Evolutionary conservation across 2,888 invertebrate genomes (phyloP), one percentile per base, ranked within the genome.

Genomic region (Campoplex capitator): DNA sequence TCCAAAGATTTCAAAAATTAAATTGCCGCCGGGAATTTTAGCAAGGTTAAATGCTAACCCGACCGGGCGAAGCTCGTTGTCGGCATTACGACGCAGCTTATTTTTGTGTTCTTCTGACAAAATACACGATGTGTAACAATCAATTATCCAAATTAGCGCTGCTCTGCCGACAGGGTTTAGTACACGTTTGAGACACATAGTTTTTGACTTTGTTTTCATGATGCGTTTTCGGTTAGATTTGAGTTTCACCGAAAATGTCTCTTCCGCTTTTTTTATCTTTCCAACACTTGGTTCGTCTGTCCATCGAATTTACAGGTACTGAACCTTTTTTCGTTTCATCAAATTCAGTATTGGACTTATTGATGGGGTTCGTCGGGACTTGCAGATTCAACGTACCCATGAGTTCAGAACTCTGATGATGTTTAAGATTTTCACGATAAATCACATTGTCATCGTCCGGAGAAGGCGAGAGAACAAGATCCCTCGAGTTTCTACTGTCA

Each of bases 191-290:
- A 7, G 8, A 75, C 38, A 9, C 28, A 45, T 62, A 7, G 1
- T 18, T 45, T 42, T 62, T 32, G 0, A 16, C 16, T 48, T 8
- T 48, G 51, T 77, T 51, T 51, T 9, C 23, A 8, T 16, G 2
- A 45, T 48, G 11, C 1, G 75, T 83, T 45, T 13, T 8, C 35
- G 58, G 88, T 92, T 89, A 92, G 83, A 92, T 92, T 38, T 89
- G 88, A 16, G 92, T 91, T 74, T 92, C 92, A 18, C 86, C 89
- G 23, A 85, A 88, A 16, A 74, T 38, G 18, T 8, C 74, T 35
- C 84, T 82, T 2, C 76, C 83, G 13, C 67, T 54, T 42, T 86
- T 83, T 8, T 87, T 87, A 7, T 75, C 79, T 8, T 88, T 81
- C 8, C 78, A 86, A 67, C 89, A 91, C n/a, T 76, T 89, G 0